These are phyloP conservation scores for Hepsetus odoe DNA, from an alignment of 2,113 vertebrate genomes.

Conservation along the genomic window DNA sequence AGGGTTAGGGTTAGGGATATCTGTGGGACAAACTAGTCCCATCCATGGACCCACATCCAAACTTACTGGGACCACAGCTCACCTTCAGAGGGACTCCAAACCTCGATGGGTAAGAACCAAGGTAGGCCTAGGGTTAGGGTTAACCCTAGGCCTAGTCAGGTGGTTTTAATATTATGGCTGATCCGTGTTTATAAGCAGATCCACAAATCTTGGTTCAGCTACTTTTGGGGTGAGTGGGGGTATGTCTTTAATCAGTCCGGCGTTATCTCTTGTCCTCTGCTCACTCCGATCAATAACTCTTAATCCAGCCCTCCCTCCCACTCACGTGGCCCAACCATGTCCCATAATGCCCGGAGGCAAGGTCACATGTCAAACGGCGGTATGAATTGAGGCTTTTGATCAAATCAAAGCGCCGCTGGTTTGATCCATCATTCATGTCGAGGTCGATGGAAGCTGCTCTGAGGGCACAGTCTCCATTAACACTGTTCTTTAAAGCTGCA, in stretches of 20 bases:
- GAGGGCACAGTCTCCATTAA: background rate
- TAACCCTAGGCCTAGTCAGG: no score
- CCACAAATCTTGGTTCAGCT: no score
- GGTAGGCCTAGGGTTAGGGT: no score
- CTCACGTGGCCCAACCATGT: slow-evolving; percentile 69
- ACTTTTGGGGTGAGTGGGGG: no score
- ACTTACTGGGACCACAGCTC: no score
- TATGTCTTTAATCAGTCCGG: slow-evolving; percentile 2
- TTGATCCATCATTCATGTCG: slow-evolving; percentile 39
- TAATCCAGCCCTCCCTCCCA: slow-evolving; percentile 60
- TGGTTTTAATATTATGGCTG: no score
- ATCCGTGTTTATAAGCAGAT: no score
- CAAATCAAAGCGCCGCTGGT: slow-evolving; percentile 63
- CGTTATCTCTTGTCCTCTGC: slow-evolving; percentile 54
- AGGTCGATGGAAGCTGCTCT: slow-evolving; percentile 14
- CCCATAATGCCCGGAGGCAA: slow-evolving; percentile 66
- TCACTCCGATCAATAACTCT: slow-evolving; percentile 73
- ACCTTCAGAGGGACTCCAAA: no score
- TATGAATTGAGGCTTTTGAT: slow-evolving; percentile 74
- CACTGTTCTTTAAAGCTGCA: background rate
- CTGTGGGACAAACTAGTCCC: no score
- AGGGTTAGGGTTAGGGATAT: no score
- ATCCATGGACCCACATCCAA: no score
- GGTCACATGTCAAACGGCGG: slow-evolving; percentile 73
- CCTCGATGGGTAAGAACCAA: no score